A percentile compares a stretch with the other conserved stretches of the same genome.
Conservation (phyloP, 2,888 invertebrate genomes). For the Salticus scenicus region DNA sequence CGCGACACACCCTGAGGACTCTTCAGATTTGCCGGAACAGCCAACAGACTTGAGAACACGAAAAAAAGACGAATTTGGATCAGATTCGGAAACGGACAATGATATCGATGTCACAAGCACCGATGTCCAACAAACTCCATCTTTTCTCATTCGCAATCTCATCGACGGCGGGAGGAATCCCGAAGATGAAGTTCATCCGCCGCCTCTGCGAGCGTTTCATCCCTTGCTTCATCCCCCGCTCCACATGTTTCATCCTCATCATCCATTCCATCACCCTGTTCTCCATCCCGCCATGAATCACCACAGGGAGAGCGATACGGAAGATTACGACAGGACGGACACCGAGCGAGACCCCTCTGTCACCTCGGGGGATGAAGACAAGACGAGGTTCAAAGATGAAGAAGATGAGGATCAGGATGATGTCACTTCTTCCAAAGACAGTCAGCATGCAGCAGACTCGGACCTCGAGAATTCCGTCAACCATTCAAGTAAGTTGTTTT, state of each 20-base stretch:
- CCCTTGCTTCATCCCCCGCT: conserved; percentile 37
- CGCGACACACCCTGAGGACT: conserved; percentile 15
- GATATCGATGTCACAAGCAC: conserved; percentile 35
- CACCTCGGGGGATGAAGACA: conserved; percentile 25
- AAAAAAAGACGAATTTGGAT: conserved; percentile 15
- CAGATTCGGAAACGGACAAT: conserved; percentile 14
- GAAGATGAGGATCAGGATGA: conserved; percentile 57
- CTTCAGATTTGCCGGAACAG: conserved; percentile 35
- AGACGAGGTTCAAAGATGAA: conserved; percentile 29
- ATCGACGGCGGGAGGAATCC: conserved; percentile 36
- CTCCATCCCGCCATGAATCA: not conserved
- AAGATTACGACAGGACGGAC: conserved; percentile 23
- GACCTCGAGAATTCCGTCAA: conserved; percentile 30
- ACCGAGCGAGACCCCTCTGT: conserved; percentile 21
- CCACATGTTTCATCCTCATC: conserved; percentile 44
- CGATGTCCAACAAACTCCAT: conserved; percentile 31
- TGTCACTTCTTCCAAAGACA: conserved; percentile 58
- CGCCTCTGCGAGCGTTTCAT: conserved; percentile 41
- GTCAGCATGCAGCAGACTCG: conserved; percentile 49
- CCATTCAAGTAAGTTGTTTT: conserved; percentile 30
- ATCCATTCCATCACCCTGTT: conserved; percentile 18
- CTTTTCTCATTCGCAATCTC: conserved; percentile 58
- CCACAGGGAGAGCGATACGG: conserved; percentile 29
- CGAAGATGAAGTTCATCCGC: not conserved
- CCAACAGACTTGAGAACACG: conserved; percentile 54